Conservation (phyloP, 2,797 vertebrate species). For the Steatocranus sp. region DNA sequence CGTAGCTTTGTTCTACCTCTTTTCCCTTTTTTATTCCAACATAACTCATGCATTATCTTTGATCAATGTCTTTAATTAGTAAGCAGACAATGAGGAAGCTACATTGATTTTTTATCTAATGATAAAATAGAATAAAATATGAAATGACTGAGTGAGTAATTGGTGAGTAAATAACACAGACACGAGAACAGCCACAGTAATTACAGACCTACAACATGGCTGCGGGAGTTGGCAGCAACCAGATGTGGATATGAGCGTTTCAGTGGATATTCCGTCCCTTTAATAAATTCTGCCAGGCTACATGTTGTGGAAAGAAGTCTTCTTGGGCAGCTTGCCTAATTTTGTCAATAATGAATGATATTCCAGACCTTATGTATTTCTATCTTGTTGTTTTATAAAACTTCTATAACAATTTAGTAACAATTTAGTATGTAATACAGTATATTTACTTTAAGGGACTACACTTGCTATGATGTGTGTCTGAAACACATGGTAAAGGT, state of each 20-base stretch:
- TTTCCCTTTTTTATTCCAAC: constrained; percentile 22
- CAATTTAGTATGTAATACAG: neutral
- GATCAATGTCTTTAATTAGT: constrained; percentile 55
- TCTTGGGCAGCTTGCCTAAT: neutral
- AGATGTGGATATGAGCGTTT: neutral
- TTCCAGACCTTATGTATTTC: neutral
- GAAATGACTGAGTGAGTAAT: neutral
- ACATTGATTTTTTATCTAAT: constrained; percentile 7
- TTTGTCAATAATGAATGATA: constrained; percentile 3
- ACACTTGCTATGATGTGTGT: neutral
- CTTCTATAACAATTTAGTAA: neutral
- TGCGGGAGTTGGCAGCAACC: neutral
- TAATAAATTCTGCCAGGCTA: neutral
- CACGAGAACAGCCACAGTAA: neutral
- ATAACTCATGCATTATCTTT: constrained; percentile 29
- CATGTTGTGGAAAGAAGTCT: neutral
- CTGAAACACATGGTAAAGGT: neutral
- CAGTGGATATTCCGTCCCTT: neutral
- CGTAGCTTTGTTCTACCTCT: neutral
- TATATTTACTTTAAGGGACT: neutral
- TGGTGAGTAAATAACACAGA: neutral
- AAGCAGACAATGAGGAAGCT: constrained; percentile 8
- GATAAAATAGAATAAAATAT: neutral
- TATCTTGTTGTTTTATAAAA: neutral
- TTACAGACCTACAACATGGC: neutral